A percentile compares a stretch with the other conserved stretches of the same genome.
phyloP scores from a whole-genome alignment of 2,888 invertebrate species.

The Hemithea aestivaria region DNA sequence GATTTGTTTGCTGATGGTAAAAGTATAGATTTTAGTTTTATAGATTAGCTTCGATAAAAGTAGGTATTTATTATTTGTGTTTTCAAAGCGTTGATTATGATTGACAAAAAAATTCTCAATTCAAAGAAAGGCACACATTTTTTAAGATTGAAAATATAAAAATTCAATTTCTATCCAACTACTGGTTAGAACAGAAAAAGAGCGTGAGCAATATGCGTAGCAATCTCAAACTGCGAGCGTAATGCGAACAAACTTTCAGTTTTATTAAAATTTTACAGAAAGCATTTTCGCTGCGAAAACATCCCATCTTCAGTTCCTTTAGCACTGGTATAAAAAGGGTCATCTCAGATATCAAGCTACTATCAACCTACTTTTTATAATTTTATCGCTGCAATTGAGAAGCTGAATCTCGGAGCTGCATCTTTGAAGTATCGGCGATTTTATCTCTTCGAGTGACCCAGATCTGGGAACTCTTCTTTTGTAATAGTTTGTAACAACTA shows the following conservation, averaged over 20 bases:
- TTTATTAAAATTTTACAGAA: constrained; percentile 1
- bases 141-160: too few species aligned
- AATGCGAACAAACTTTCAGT: constrained; percentile 1
- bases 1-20: too few species aligned
- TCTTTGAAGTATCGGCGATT: constrained; percentile 43
- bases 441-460: constrained; percentile 44
- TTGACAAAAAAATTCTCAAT: too few species aligned
- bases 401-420: constrained; percentile 34
- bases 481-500: constrained; percentile 20
- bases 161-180: too few species aligned
- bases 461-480: constrained; percentile 27
- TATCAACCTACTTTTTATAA: constrained; percentile 30
- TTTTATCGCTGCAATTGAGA: constrained; percentile 32
- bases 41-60: too few species aligned
- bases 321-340: constrained; percentile 6
- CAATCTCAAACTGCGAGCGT: too few species aligned
- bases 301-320: not conserved
- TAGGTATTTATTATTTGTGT: too few species aligned
- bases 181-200: too few species aligned
- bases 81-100: too few species aligned
- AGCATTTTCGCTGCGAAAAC: constrained; percentile 3
- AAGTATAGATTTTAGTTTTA: too few species aligned
- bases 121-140: too few species aligned
- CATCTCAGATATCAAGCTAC: constrained; percentile 21
- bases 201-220: too few species aligned